Base-by-base conservation (phyloP, 2,797 vertebrate species). In the Streptopelia turtur region DNA sequence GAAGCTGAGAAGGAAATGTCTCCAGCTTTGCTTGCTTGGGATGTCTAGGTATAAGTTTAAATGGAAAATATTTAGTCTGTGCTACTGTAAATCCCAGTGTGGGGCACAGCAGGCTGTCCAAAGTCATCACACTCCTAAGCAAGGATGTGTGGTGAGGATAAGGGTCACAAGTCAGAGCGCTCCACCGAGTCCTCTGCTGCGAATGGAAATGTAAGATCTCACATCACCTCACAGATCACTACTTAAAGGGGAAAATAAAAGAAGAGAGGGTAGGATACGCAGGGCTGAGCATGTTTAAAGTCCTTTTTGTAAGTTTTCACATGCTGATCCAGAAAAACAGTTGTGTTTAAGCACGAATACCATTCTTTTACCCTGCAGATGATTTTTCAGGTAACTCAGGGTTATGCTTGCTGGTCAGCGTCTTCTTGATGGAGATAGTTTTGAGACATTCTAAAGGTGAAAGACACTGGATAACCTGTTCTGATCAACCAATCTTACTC, bases 41-140 rank as follows among this genome's bases (percentile, higher is more conserved):
- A 84, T 86, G 78, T 61, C 37, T 52, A 78, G 55, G 79, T 70
- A 49, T 64, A 78, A 47, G 16, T 92, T 90, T 76, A 86, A 89
- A 90, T 68, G 66, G 82, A 81, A 94, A 96, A 96, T 93, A 96
- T 95, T 96, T 96, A 87, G 61, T 55, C 78, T 89, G 52, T 80
- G 92, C 96, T 97, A 96, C 96, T 95, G 96, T 95, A 95, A 96
- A 94, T 92, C 90, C 78, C 92, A 95, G 69, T 78, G 86, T 75
- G 81, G 78, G 77, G 68, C 93, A 94, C 92, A 94, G 90, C 88
- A 90, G 90, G 75, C 47, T 83, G 68, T 71, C 86, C 83, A 64
- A 75, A 83, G 45, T 18, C n/a, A 89, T 89, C 59, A 11, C 21
- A 50, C 78, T 90, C 41, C 75, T 50, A 63, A 81, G 75, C 50